Evolutionary conservation across 1,140 invertebrate species (phyloP), one percentile per base, ranked within the genome.

Genomic region (Nephotettix cincticeps): DNA sequence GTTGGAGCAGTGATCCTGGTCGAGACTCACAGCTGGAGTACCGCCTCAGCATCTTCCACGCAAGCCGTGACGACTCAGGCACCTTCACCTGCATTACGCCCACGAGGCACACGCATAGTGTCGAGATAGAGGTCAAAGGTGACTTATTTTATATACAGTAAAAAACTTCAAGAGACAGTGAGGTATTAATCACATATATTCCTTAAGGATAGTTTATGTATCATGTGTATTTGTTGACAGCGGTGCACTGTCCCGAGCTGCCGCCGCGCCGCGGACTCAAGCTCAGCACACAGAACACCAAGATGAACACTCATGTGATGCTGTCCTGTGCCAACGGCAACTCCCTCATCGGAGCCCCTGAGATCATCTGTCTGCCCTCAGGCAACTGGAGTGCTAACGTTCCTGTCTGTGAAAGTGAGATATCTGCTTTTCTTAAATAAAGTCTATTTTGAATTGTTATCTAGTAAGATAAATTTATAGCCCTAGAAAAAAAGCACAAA

Each of bases 241-340:
- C 89, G 67, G 88, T 93, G 27, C 89, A 93, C 76, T 94, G 92
- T 77, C 86, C 89, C 0, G 84, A 85, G 21, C 83, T 92, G 28
- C 88, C 88, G 2, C 84, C 87, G 72, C 83, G 88, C 28, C 83
- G 89, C 47, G 91, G 90, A n/a, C 79, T 93, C 17, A 88, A 87
- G 29, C 84, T 91, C 1, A 91, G 86, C 71, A 87, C 86, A 0
- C 83, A 87, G 67, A 88, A 86, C 70, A 93, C 90, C 0, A 88
- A 89, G 78, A 86, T 95, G 79, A 91, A 90, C 76, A 88, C 90
- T 0, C 85, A 86, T 75, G 87, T 93, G 54, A 83, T 85, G 63
- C 92, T 95, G 80, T 87, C 86, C 1, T 95, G 93, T 77, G 84
- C 86, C n/a, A 91, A 92, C 75, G 91, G 92, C n/a, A 93, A 93